Conservation (phyloP, 37 sponge, comb jelly and placozoan genomes). For the Chondrilla cf. caribensis region DNA sequence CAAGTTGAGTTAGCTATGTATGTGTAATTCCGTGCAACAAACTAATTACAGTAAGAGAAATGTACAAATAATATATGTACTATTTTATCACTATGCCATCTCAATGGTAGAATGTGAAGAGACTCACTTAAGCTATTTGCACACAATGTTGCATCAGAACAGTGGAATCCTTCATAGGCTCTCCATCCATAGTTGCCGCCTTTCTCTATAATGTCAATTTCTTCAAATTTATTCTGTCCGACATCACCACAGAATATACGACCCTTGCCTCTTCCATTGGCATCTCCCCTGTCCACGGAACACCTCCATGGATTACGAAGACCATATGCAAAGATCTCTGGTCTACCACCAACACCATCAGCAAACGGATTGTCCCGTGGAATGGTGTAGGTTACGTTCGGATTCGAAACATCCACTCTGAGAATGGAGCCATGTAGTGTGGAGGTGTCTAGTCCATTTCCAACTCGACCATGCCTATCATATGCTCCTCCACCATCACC, state of each 20-base stretch:
- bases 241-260: conserved; percentile 87
- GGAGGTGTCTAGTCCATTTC: conserved; percentile 52
- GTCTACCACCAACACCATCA: conserved; percentile 9
- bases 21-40: too few species aligned
- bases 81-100: too few species aligned
- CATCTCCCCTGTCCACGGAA: conserved; percentile 72
- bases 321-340: conserved; percentile 84
- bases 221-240: conserved; percentile 71
- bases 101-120: too few species aligned
- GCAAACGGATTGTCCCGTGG: conserved; percentile 75
- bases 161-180: conserved; percentile 48
- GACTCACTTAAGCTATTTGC: too few species aligned
- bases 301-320: conserved; percentile 81
- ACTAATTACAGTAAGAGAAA: too few species aligned
- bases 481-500: conserved; percentile 82
- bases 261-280: conserved; percentile 51
- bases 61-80: too few species aligned
- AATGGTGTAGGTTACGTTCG: conserved; percentile 40
- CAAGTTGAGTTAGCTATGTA: too few species aligned
- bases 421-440: conserved; percentile 28
- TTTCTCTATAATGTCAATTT: conserved; percentile 68
- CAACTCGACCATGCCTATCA: conserved; percentile 54
- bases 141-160: neutral
- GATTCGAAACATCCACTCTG: conserved; percentile 6
- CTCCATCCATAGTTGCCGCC: conserved; percentile 83